Evolutionary conservation across 2,888 invertebrate genomes (phyloP), one percentile per base, ranked within the genome.

Genomic region (Dusona sp.): DNA sequence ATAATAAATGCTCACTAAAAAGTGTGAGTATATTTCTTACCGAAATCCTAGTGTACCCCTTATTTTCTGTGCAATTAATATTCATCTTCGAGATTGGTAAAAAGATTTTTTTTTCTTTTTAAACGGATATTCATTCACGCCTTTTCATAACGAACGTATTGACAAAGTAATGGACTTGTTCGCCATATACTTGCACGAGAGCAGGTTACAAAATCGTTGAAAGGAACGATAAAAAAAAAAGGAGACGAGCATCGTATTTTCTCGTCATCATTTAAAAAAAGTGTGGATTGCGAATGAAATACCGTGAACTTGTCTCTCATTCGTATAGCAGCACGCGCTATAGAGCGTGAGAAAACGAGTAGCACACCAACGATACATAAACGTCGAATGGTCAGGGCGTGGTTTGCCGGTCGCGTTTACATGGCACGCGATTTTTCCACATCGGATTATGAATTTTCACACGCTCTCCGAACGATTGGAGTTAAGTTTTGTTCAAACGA

Each of bases 331-430:
- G 36, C n/a, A n/a, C n/a, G 22, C 61, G 16, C 13, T 29, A 16
- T 29, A 16, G 7, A 61, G 29, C 7, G 61, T 29, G 29, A 61
- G 29, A 16, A 29, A 61, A 61, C 29, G 29, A 29, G 29, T 25
- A n/a, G 8, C 65, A 42, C 65, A 64, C 54, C 64, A 25, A 74
- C 11, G 19, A 19, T 29, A 72, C 19, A 38, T 13, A 25, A 79
- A 54, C 54, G 51, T 33, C 61, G 64, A 84, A 61, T 67, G 45
- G 38, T 16, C 80, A 77, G 80, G 84, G 84, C 84, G 84, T 84
- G 84, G 84, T 84, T 84, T 64, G 48, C 80, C 77, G 80, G 64
- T 48, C 54, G 75, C 29, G 29, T 61, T 61, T 13, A 61, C 51
- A 38, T 80, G 51, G 64, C 75, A 68, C 73, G 57, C 16, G 9